Percentiles rank a stretch among this genome's conserved stretches.
Evolutionary conservation across 1,140 invertebrate genomes (phyloP).

Genomic region (Bombus sylvicola): DNA sequence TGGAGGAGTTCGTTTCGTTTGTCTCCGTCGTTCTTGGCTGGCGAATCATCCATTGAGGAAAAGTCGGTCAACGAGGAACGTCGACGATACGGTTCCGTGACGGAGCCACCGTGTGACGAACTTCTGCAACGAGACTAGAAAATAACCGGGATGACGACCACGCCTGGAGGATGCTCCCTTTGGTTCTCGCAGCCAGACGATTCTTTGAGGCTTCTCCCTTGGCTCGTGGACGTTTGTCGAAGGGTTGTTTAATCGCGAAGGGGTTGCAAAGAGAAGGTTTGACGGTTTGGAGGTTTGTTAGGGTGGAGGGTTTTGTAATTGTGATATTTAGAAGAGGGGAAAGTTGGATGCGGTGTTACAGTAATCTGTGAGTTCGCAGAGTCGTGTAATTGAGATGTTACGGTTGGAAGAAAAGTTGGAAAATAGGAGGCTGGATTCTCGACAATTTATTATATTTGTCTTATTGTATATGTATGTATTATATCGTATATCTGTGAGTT

Average conservation of each 20-base stretch:
- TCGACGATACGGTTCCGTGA: constrained; percentile 33
- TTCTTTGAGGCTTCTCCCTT: not conserved
- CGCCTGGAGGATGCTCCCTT: not conserved
- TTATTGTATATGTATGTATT: too few relatives aligned
- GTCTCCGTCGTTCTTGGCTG: not conserved
- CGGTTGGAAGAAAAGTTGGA: too few relatives aligned
- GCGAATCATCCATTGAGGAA: constrained; percentile 62
- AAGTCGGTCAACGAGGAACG: constrained; percentile 65
- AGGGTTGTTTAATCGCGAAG: not conserved
- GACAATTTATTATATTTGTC: too few relatives aligned
- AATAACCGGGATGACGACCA: constrained; percentile 11
- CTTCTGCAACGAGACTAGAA: not conserved
- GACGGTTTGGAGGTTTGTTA: not conserved
- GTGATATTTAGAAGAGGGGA: not conserved
- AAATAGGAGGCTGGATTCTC: too few relatives aligned
- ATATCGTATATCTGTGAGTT: too few relatives aligned
- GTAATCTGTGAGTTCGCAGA: too few relatives aligned
- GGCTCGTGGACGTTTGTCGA: not conserved
- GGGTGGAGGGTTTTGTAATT: not conserved
- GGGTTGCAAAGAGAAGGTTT: not conserved
- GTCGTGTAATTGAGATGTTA: too few relatives aligned
- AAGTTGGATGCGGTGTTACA: too few relatives aligned
- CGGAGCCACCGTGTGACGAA: constrained; percentile 1
- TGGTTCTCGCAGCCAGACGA: not conserved
- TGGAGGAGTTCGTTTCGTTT: not conserved